phyloP scores from a whole-genome alignment of 2,888 invertebrate species.

The Acanthococcus lagerstroemiae region DNA sequence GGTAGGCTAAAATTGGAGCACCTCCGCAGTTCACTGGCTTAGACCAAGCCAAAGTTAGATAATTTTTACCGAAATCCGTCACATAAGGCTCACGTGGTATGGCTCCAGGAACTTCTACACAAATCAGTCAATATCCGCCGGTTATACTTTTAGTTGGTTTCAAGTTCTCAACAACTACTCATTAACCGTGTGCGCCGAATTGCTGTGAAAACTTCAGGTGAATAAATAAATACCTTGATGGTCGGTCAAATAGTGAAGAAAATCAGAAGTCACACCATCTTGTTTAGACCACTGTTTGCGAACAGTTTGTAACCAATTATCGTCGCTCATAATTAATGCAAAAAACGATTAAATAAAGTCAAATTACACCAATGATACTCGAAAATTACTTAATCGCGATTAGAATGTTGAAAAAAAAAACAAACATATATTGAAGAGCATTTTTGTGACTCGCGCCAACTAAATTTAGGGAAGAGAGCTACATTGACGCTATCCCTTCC shows the following conservation, averaged over 20 bases:
- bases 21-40: conserved; percentile 64
- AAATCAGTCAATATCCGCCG: not conserved
- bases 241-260: conserved; percentile 45
- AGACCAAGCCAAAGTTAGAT: conserved; percentile 75
- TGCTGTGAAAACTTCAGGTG: not conserved
- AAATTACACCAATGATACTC: too few species aligned
- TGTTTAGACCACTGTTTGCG: conserved; percentile 41
- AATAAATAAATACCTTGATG: conserved; percentile 44
- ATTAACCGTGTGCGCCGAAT: not conserved
- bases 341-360: too few species aligned
- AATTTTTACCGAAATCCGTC: conserved; percentile 72
- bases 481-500: conserved; percentile 12
- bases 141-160: not conserved
- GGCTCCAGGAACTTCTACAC: conserved; percentile 67
- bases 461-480: not conserved
- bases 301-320: conserved; percentile 38
- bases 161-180: not conserved
- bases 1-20: conserved; percentile 61
- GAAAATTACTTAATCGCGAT: too few species aligned
- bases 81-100: conserved; percentile 65
- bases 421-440: conserved; percentile 7
- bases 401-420: too few species aligned
- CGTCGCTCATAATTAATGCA: conserved; percentile 16
- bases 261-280: conserved; percentile 43
- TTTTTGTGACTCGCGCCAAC: conserved; percentile 21